Conservation (phyloP, 1,140 invertebrate genomes). For the Cyclargus thomasi region DNA sequence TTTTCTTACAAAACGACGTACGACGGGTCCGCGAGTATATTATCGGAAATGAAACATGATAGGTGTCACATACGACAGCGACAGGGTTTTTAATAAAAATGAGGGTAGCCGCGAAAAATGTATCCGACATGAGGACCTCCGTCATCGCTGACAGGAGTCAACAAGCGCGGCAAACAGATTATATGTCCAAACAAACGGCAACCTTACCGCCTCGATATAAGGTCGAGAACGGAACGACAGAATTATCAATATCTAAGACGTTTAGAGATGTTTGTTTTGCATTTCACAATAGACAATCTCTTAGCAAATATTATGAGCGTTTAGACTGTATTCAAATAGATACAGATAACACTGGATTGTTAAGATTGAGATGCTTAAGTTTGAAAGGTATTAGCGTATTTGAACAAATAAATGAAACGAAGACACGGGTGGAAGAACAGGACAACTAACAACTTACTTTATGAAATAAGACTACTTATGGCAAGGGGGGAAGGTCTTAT, state of each 20-base stretch:
- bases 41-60: background rate
- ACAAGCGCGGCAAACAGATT: conserved; percentile 19
- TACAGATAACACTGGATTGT: background rate
- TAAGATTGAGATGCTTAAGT: too few species aligned
- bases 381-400: too few species aligned
- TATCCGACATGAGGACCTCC: background rate
- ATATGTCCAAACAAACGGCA: conserved; percentile 19
- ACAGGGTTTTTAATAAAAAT: background rate
- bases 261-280: conserved; percentile 22
- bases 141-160: conserved; percentile 4
- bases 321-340: conserved; percentile 4
- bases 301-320: conserved; percentile 25
- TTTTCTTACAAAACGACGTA: too few species aligned
- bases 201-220: background rate
- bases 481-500: too few species aligned
- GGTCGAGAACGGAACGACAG: background rate
- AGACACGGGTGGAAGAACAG: too few species aligned
- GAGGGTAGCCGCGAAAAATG: background rate
- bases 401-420: too few species aligned
- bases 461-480: too few species aligned
- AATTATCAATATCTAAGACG: background rate
- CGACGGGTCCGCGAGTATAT: too few species aligned
- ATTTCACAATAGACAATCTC: conserved; percentile 23
- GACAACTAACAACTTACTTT: too few species aligned
- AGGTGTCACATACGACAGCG: background rate